These are phyloP conservation scores for Latrodectus elegans DNA, from an alignment of 2,888 invertebrate species.

Conservation along the genomic window DNA sequence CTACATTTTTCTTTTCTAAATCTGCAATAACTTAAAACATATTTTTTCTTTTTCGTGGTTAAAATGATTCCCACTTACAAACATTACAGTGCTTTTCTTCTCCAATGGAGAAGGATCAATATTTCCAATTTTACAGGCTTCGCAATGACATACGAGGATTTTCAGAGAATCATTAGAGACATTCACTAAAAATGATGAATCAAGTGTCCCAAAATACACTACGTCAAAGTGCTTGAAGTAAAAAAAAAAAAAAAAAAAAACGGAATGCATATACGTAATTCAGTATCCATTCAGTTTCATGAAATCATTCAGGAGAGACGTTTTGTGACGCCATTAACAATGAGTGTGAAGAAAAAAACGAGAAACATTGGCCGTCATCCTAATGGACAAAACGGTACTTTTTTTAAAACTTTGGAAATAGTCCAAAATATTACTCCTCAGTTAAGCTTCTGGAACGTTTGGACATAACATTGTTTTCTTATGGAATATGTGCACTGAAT, in stretches of 20 bases:
- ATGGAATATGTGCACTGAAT: too few species aligned
- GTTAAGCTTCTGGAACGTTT: too few species aligned
- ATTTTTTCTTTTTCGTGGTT: too few species aligned
- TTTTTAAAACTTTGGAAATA: conserved; percentile 26
- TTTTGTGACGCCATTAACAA: conserved; percentile 55
- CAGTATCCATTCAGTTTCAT: conserved; percentile 38
- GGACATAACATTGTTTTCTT: too few species aligned
- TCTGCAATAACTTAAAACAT: too few species aligned
- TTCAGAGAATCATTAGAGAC: conserved; percentile 8
- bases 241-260: too few species aligned
- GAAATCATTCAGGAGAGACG: conserved; percentile 42
- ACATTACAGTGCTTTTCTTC: too few species aligned
- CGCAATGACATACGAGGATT: not conserved
- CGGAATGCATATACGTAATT: conserved; percentile 26
- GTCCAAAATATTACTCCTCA: too few species aligned
- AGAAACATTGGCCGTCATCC: conserved; percentile 44
- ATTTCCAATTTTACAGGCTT: too few species aligned
- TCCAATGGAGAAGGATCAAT: too few species aligned
- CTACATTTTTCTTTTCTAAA: too few species aligned
- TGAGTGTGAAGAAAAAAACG: conserved; percentile 10
- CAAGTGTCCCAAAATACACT: conserved; percentile 50
- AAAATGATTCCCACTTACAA: too few species aligned
- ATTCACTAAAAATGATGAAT: conserved; percentile 50
- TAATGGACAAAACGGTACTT: conserved; percentile 39
- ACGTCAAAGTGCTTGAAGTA: conserved; percentile 6